Evolutionary conservation across 2,113 vertebrate genomes (phyloP), one percentile per base, ranked within the genome.

Genomic region (Sterrhoptilus dennistouni): DNA sequence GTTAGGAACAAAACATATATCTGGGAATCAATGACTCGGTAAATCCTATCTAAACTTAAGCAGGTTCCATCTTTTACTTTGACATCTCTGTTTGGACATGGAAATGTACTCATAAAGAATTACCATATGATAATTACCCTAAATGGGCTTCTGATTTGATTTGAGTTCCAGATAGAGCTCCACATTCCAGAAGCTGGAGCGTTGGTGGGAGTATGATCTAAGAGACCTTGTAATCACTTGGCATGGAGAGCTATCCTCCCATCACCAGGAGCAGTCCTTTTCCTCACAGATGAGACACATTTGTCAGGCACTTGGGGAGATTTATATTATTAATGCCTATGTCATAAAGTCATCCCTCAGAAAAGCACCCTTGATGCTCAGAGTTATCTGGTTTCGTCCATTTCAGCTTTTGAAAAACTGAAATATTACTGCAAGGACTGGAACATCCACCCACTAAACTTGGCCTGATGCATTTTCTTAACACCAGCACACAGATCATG

Each of bases 211-310:
- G 61, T 21, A 85, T 94, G 88, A 96, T 50, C 77, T 92, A 95
- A 97, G 88, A 96, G 86, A 70, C n/a, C 49, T 70, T 44, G 75
- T 95, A 95, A 96, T 92, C 71, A 86, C 65, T 93, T 96, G 93
- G 88, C 93, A 90, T 83, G 57, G 45, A 94, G 66, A 84, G 40
- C 75, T 60, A 72, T 49, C 59, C 82, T 91, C 54, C 70, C 28
- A 2, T 71, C 86, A 66, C 49, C 75, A 86, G 70, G 57, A 87
- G 82, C 7, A 57, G 84, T 59, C 64, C 45, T 69, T 87, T 85
- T 52, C 52, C 59, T 91, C 72, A 56, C 38, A 83, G 85, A 84
- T 77, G 88, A 93, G 81, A 71, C 54, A 64, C 56, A 57, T 94
- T 90, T 74, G 44, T 93, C 79, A 87, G 85, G 61, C 63, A 68